Evolutionary conservation across 2,888 invertebrate genomes (phyloP), one percentile per base, ranked within the genome.

Genomic region (Sarcophaga carnaria): DNA sequence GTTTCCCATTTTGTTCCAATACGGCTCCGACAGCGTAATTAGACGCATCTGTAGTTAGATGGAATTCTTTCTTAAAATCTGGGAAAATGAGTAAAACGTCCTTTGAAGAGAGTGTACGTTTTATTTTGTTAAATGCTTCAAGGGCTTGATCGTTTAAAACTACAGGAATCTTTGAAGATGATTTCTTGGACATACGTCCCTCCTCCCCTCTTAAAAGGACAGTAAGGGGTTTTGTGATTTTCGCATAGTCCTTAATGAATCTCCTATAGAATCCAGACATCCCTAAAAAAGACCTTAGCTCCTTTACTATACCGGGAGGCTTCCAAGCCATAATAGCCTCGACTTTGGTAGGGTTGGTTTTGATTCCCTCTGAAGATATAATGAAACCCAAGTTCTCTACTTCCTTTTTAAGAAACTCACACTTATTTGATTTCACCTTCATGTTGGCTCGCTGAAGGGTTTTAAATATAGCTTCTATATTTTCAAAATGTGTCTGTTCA

Each of bases 11-110:
- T 47, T 47, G 71, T 60, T 70, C 47, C n/a, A 82, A 60, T 60
- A 72, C 79, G 12, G 83, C 88, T 2, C 88, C 82, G n/a, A 88
- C 14, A 6, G 86, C 86, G 67, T 70, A 78, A 10, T 85, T 54
- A 17, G 86, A 87, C 4, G 85, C 87, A 62, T 88, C 81, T 0
- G 88, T 88, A 14, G 88, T 85, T 11, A 88, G 27, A 0, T 86
- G 66, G 5, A 86, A 88, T 12, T 25, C 45, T 74, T 88, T 79
- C 20, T 77, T 45, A 54, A 76, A 88, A 54, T 88, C 63, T 10
- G 86, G 86, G 17, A 83, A 71, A 20, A 74, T 71, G 49, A 88
- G 75, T 17, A 85, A 20, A 12, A 83, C 27, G 22, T 87, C 82
- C 8, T 76, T 76, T 67, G 79, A 76, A 20, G 63, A 70, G 14